Base-by-base conservation (phyloP, 2,797 vertebrate genomes). In the Austrolebias charrua region DNA sequence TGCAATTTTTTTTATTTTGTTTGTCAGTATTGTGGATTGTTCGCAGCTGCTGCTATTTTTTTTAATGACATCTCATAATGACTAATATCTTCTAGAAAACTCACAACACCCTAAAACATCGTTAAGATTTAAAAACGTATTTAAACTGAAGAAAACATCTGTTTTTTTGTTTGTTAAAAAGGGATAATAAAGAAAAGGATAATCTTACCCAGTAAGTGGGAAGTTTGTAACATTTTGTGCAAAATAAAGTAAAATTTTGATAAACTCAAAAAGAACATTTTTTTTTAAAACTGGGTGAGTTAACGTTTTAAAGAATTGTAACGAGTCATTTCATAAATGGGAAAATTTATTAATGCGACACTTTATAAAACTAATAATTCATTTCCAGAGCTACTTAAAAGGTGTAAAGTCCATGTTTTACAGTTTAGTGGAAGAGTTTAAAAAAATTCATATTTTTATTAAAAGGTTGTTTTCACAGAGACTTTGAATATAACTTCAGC, bases 401-500 rank as follows among this genome's bases (percentile, higher is more conserved):
- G 43, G 43, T 35, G 55, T 49, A 58, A 69, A 62, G 62, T 77
- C 48, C 53, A 45, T 42, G 48, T 64, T 52, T 48, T 67, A 66
- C 55, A 29, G 11, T 81, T 79, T 42, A 55, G 58, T 74, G 55
- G 50, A 59, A 74, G 53, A 47, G 64, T 82, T 80, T 77, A 83
- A 69, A 72, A 66, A 20, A 53, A 18, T 64, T 52, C 40, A 52
- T 44, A 63, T 29, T 82, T 79, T 76, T 55, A 68, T 73, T 57
- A 50, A 70, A 77, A 56, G 33, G 67, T 42, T 49, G 61, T 81
- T 57, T 78, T 42, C 60, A 59, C 68, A 5, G 65, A 64, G 69
- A 63, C 63, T 75, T 84, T 86, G 84, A 78, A 72, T 84, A 76
- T 64, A 62, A 79, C 64, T 76, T 53, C 79, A 85, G 80, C 80